phyloP scores from a whole-genome alignment of 2,797 vertebrate species.

The Falco peregrinus region DNA sequence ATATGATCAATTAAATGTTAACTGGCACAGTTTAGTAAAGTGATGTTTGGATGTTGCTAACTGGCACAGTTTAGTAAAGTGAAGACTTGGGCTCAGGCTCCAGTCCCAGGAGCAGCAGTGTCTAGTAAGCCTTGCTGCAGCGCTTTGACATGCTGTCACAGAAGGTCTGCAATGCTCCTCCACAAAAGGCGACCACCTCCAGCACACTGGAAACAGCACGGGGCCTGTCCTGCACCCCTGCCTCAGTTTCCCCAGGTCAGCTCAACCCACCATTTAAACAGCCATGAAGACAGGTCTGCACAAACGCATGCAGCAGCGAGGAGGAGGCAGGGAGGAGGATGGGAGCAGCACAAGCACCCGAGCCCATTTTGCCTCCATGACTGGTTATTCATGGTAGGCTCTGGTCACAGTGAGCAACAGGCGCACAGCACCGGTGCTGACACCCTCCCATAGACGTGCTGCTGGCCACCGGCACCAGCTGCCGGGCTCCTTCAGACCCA shows the following conservation, averaged over 20 bases:
- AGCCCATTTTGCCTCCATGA: neutral
- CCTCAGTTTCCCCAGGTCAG: neutral
- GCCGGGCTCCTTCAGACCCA: neutral
- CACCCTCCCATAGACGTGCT: neutral
- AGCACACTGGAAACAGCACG: neutral
- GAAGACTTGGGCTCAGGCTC: neutral
- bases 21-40: neutral
- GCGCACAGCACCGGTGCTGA: neutral
- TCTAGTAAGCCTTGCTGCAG: neutral
- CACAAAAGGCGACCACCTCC: too few relatives aligned
- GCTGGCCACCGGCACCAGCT: neutral
- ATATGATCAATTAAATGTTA: neutral
- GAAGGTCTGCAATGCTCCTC: neutral
- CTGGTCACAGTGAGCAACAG: neutral
- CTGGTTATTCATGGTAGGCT: accelerated
- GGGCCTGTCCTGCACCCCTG: neutral
- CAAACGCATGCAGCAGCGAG: neutral
- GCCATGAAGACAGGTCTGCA: neutral
- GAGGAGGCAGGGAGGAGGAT: neutral
- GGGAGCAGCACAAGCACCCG: accelerated
- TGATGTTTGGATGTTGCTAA: neutral
- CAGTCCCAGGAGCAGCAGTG: neutral
- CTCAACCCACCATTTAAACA: neutral
- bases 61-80: neutral
- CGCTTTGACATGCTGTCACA: neutral